Conservation (phyloP, 2,888 invertebrate genomes). For the Seira sanloemensis region DNA sequence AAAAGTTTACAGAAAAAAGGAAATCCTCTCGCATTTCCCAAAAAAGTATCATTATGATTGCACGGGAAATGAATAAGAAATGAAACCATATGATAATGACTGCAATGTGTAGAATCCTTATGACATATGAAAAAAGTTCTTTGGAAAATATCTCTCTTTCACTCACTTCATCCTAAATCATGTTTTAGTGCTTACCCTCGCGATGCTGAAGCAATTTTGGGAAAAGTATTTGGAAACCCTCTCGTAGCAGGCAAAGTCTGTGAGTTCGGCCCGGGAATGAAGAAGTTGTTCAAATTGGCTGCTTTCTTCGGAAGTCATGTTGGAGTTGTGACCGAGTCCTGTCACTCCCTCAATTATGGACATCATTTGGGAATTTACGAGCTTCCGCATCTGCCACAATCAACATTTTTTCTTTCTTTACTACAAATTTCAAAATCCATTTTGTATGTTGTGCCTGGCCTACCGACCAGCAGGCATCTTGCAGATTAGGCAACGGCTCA, state of each 20-base stretch:
- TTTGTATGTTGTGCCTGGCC: no score
- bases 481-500: no score
- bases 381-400: slow-evolving; percentile 74
- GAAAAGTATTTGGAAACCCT: slow-evolving; percentile 75
- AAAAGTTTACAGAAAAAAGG: background rate
- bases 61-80: slow-evolving; percentile 17
- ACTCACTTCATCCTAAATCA: slow-evolving; percentile 77
- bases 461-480: no score
- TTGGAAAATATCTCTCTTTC: slow-evolving; percentile 55
- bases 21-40: slow-evolving; percentile 18
- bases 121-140: no score
- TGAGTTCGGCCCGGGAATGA: slow-evolving; percentile 73
- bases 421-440: background rate
- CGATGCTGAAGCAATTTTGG: slow-evolving; percentile 76
- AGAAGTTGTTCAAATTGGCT: slow-evolving; percentile 50
- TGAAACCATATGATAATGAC: slow-evolving; percentile 6
- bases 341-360: slow-evolving; percentile 74
- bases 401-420: slow-evolving; percentile 6
- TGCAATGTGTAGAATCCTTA: background rate
- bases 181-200: slow-evolving; percentile 75
- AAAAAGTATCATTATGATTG: slow-evolving; percentile 26
- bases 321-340: slow-evolving; percentile 67
- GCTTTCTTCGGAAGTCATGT: background rate
- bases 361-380: slow-evolving; percentile 74
- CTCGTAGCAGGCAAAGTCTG: slow-evolving; percentile 76